Percentiles rank a stretch among this genome's conserved stretches.
These are phyloP conservation scores for Sebastes minor DNA, from an alignment of 2,797 vertebrate genomes.

Conservation along the genomic window DNA sequence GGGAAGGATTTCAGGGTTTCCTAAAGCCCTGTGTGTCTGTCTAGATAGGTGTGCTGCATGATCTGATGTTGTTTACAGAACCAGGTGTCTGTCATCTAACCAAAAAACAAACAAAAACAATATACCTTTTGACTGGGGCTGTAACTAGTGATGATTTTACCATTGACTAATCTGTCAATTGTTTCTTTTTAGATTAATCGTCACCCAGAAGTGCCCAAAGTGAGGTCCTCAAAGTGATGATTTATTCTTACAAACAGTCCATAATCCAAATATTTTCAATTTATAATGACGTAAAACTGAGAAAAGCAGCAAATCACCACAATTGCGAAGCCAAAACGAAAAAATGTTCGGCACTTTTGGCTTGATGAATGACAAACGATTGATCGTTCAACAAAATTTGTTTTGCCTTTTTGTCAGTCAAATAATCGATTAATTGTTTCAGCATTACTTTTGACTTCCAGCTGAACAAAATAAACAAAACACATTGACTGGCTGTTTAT, in stretches of 20 bases:
- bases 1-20: constrained; percentile 40
- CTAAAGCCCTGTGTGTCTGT: constrained; percentile 1
- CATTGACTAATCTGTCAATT: neutral
- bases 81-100: neutral
- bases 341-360: neutral
- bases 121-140: neutral
- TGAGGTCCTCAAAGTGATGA: neutral
- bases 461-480: neutral
- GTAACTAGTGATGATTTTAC: neutral
- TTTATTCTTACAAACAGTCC: no score
- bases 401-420: neutral
- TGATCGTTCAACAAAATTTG: neutral
- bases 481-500: neutral
- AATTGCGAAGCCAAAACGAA: neutral
- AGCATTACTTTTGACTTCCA: neutral
- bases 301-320: neutral
- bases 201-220: neutral
- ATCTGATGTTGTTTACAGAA: constrained; percentile 3
- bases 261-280: neutral
- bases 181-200: neutral
- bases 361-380: neutral
- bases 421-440: neutral
- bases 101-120: neutral
- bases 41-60: constrained; percentile 11
- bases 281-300: neutral